Percentiles rank a stretch among this genome's conserved stretches.
phyloP scores from a whole-genome alignment of 2,888 invertebrate species.

The Brachylomia viminalis region DNA sequence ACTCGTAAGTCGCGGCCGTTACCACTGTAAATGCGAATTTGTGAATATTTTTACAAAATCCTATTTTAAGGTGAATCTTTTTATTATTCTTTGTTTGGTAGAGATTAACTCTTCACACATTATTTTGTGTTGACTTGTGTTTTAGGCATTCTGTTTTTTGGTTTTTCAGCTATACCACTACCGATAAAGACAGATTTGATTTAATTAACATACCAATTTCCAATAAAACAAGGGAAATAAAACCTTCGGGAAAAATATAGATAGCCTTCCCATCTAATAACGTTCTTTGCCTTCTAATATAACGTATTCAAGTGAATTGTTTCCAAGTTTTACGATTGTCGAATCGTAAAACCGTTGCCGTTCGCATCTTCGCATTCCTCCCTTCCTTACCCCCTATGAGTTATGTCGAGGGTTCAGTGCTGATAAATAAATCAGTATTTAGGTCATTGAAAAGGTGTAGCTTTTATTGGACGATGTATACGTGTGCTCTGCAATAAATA shows the following conservation, averaged over 20 bases:
- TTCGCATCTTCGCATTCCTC: conserved; percentile 63
- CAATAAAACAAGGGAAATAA: conserved; percentile 40
- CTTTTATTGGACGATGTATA: conserved; percentile 71
- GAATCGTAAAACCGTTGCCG: conserved; percentile 75
- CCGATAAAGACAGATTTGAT: conserved; percentile 12
- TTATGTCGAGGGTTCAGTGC: conserved; percentile 74
- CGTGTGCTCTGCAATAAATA: conserved; percentile 72
- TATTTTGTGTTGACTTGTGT: conserved; percentile 11
- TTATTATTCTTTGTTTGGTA: conserved; percentile 28
- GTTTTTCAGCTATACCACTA: neutral
- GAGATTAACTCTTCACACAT: conserved; percentile 3
- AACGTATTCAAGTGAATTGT: conserved; percentile 74
- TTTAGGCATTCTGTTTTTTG: conserved; percentile 5
- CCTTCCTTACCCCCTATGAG: conserved; percentile 69
- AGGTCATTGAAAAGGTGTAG: conserved; percentile 76
- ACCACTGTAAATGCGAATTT: conserved; percentile 44
- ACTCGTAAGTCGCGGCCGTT: too few species aligned
- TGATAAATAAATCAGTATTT: conserved; percentile 81
- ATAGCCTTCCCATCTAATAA: conserved; percentile 65
- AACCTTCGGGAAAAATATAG: conserved; percentile 55
- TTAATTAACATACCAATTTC: conserved; percentile 37
- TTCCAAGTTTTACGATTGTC: conserved; percentile 77
- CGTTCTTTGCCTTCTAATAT: conserved; percentile 66
- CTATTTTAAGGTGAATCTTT: conserved; percentile 28
- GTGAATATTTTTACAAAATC: conserved; percentile 45